A percentile compares a stretch with the other conserved stretches of the same genome.
These are phyloP conservation scores for Momotus momota DNA, from an alignment of 2,797 vertebrate species.

Conservation along the genomic window DNA sequence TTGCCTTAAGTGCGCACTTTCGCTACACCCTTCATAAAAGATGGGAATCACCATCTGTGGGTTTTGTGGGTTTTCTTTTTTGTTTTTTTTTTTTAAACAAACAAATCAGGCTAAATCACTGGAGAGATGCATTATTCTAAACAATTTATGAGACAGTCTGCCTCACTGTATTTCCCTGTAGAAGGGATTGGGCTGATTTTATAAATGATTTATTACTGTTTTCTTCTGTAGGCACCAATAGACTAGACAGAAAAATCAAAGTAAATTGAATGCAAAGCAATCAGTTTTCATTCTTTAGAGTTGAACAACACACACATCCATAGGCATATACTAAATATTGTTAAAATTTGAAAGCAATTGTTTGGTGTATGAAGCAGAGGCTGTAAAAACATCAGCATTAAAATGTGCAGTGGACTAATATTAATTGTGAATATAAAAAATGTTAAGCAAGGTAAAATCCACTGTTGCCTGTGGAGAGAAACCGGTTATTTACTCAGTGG, in stretches of 20 bases:
- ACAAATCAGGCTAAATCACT: conserved; percentile 72
- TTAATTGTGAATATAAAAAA: not conserved
- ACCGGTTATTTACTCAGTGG: not conserved
- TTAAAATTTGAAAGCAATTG: not conserved
- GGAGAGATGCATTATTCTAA: conserved; percentile 72
- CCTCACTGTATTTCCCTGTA: conserved; percentile 70
- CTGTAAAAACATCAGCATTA: not conserved
- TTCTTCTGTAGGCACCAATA: conserved; percentile 69
- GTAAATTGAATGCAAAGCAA: conserved; percentile 69
- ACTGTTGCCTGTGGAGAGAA: not conserved
- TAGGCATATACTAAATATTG: not conserved
- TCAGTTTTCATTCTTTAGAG: conserved; percentile 26
- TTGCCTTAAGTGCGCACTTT: conserved; percentile 4
- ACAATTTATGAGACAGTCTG: conserved; percentile 80
- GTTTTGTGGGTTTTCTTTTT: not conserved
- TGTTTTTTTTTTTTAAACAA: not conserved
- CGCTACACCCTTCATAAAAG: not conserved
- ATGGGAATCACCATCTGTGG: not conserved
- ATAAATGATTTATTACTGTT: conserved; percentile 80
- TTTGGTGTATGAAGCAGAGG: not conserved
- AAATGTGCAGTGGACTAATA: not conserved
- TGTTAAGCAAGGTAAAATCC: not conserved
- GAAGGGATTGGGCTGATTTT: conserved; percentile 69
- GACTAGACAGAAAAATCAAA: conserved; percentile 73
- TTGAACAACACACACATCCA: not conserved